Base-by-base conservation (phyloP, 2,888 invertebrate species). In the Lysandra coridon region DNA sequence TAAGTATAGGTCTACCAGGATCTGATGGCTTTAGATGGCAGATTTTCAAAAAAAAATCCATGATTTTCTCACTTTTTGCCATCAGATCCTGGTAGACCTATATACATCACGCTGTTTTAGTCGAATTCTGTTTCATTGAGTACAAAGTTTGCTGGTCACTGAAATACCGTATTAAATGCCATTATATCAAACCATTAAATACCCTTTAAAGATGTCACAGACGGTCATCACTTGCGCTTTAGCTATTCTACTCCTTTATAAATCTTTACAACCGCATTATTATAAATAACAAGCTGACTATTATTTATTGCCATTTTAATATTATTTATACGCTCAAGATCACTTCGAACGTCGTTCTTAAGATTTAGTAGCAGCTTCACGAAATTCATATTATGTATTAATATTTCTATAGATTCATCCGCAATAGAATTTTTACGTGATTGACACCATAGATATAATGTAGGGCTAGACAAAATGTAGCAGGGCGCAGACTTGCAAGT, bases 191-290 rank as follows among this genome's bases (percentile, higher is more conserved):
- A 17, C 57, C 17, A 17, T 57, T 57, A 17, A 12, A 57, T 57
- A 57, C 12, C 10, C 10, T 40, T 60, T 60, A 90, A 89, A 87
- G 88, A 84, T 84, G 88, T 87, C 88, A 86, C 83, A 87, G 86
- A 86, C 85, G 86, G 83, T 86, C 82, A 88, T 89, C 85, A 85
- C 84, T 90, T 86, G 88, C 83, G 83, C 83, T 83, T 83, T 30
- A 23, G 23, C 87, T 86, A 85, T 84, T 80, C 79, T 80, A 74
- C 73, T 75, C 76, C 80, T 83, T 80, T 64, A 69, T 69, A 81
- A 78, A 78, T 78, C 57, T 77, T 53, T 76, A 57, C 6, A 76
- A 57, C 76, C 53, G 57, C 53, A 57, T 76, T 57, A 57, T 76
- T 76, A 57, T 76, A 53, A 76, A 76, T 76, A 76, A 57, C 76